A percentile compares a stretch with the other conserved stretches of the same genome.
These are phyloP conservation scores for Heliornis fulica DNA, from an alignment of 2,113 vertebrate species.

Conservation along the genomic window DNA sequence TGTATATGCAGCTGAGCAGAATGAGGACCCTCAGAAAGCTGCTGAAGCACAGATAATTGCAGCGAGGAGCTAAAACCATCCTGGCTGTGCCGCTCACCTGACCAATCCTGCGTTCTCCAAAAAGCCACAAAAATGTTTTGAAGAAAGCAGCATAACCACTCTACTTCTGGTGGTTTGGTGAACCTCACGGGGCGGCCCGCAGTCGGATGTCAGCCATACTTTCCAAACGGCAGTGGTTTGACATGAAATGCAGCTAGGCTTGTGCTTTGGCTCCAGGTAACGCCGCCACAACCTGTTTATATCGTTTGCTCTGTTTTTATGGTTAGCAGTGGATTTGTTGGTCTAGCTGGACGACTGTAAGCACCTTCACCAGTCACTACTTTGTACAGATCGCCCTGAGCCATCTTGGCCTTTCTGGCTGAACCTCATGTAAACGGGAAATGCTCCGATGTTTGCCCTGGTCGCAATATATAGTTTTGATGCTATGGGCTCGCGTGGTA, in stretches of 20 bases:
- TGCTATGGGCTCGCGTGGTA: not conserved
- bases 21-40: not conserved
- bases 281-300: constrained; percentile 44
- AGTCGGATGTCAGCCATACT: constrained; percentile 43
- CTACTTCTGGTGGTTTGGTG: constrained; percentile 41
- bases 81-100: constrained; percentile 28
- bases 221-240: constrained; percentile 34
- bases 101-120: not conserved
- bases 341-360: not conserved
- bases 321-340: not conserved
- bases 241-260: not conserved
- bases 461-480: not conserved
- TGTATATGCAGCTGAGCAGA: not conserved
- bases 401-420: not conserved
- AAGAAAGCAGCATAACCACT: constrained; percentile 37
- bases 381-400: not conserved
- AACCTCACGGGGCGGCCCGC: not conserved
- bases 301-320: not conserved
- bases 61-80: not conserved
- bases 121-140: constrained; percentile 53
- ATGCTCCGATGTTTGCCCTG: not conserved
- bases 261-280: constrained; percentile 58
- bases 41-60: not conserved
- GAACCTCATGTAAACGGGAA: not conserved
- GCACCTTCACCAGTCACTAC: not conserved